Conservation (phyloP, 1,140 invertebrate genomes). For the Tetramorium alpestre region DNA sequence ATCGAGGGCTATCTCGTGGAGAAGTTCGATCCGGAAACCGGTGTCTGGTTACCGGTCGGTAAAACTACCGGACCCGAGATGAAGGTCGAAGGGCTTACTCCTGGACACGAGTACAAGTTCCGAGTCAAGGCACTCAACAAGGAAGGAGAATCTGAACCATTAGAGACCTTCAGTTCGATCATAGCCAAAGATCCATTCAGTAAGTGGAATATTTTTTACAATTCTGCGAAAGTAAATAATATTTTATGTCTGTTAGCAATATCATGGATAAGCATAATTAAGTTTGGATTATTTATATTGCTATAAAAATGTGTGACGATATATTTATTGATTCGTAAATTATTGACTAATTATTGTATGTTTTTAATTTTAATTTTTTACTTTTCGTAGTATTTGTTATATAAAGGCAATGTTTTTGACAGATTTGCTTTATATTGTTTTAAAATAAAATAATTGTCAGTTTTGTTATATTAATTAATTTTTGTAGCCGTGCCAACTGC, state of each 20-base stretch:
- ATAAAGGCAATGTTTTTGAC: neutral
- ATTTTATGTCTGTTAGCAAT: neutral
- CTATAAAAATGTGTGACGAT: neutral
- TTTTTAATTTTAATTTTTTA: too few species aligned
- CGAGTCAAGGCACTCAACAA: conserved; percentile 98
- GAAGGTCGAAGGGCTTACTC: conserved; percentile 94
- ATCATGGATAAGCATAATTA: neutral
- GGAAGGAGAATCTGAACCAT: conserved; percentile 98
- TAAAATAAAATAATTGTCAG: neutral
- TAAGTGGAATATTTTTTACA: conserved; percentile 85
- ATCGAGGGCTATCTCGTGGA: conserved; percentile 98
- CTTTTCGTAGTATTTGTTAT: too few species aligned
- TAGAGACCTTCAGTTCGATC: conserved; percentile 96
- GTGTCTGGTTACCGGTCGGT: conserved; percentile 95
- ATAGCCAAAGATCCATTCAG: conserved; percentile 99
- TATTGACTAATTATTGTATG: neutral
- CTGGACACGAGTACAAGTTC: conserved; percentile 99
- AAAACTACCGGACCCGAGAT: conserved; percentile 93
- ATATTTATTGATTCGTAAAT: neutral
- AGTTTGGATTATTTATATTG: neutral
- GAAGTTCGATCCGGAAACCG: conserved; percentile 96
- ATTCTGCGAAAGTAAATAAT: neutral
- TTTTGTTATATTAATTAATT: conserved; percentile 23
- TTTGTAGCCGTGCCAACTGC: conserved; percentile 90
- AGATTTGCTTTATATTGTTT: neutral